phyloP scores from a whole-genome alignment of 2,113 vertebrate species.

The Pseudonaja textilis region DNA sequence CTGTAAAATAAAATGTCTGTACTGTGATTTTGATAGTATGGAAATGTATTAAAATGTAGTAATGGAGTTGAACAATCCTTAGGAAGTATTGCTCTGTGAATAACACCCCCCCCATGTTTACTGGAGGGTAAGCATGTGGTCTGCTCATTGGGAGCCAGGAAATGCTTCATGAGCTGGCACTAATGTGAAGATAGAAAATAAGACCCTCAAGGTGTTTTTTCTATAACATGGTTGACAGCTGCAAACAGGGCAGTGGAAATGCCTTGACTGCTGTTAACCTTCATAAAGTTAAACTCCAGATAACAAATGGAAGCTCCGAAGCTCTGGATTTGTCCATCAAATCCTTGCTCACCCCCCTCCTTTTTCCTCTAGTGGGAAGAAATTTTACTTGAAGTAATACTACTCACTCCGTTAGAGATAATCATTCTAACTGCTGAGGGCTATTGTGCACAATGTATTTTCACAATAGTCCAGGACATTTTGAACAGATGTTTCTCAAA shows the following conservation, averaged over 20 bases:
- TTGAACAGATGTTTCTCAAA: slow-evolving; percentile 46
- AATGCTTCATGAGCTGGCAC: slow-evolving; percentile 15
- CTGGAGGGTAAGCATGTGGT: background rate
- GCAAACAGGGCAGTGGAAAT: background rate
- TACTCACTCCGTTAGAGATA: slow-evolving; percentile 19
- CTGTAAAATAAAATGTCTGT: background rate
- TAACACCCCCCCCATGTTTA: background rate
- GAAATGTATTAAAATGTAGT: background rate
- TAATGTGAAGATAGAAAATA: slow-evolving; percentile 18
- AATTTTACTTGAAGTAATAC: slow-evolving; percentile 35
- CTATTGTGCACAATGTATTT: background rate
- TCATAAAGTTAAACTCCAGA: background rate
- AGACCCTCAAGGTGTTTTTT: slow-evolving; percentile 16
- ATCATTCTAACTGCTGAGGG: slow-evolving; percentile 29
- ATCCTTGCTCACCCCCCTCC: background rate
- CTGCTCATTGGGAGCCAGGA: slow-evolving; percentile 8
- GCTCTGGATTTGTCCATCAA: slow-evolving; percentile 7
- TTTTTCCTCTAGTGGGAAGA: slow-evolving; percentile 12
- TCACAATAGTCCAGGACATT: background rate
- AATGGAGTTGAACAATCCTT: background rate
- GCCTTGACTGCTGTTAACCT: background rate
- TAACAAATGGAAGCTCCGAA: slow-evolving; percentile 20
- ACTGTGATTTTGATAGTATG: background rate
- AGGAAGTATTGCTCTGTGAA: background rate
- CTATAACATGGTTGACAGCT: background rate